Evolutionary conservation across 2,113 vertebrate species (phyloP).

Genomic region (Seriola rivoliana): DNA sequence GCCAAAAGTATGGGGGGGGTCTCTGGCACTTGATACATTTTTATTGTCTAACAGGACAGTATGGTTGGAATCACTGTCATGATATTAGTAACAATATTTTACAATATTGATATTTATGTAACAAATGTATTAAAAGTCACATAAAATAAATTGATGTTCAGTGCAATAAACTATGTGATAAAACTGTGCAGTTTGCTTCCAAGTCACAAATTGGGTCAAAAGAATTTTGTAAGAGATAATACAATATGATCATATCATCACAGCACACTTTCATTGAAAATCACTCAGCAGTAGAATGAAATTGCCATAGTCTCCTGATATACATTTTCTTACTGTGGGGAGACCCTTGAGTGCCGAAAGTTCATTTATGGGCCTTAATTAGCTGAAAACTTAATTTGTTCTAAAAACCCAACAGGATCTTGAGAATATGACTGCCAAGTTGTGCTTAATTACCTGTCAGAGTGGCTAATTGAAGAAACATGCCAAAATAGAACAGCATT

Average conservation of each 20-base stretch:
- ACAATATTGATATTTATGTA: background rate
- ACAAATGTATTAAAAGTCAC: background rate
- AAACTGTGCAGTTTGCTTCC: too few relatives aligned
- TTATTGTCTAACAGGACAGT: too few relatives aligned
- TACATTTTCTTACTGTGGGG: background rate
- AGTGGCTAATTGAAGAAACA: background rate
- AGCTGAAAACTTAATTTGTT: background rate
- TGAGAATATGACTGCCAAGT: background rate
- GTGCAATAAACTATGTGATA: too few relatives aligned
- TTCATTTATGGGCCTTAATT: background rate
- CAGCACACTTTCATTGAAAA: background rate
- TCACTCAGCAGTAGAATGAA: background rate
- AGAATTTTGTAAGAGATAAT: background rate
- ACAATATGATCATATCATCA: background rate
- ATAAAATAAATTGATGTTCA: background rate
- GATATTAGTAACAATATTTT: too few relatives aligned
- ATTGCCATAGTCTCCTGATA: background rate
- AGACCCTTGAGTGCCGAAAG: background rate
- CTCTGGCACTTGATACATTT: too few relatives aligned
- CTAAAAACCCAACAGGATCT: background rate
- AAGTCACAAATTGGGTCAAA: too few relatives aligned
- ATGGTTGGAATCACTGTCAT: background rate
- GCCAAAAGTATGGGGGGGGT: too few relatives aligned
- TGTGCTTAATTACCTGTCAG: conserved; percentile 3
- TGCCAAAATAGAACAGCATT: background rate